A percentile compares a stretch with the other conserved stretches of the same genome.
These are phyloP conservation scores for Sorex fumeus DNA, from an alignment of 2,113 vertebrate species.

Conservation along the genomic window DNA sequence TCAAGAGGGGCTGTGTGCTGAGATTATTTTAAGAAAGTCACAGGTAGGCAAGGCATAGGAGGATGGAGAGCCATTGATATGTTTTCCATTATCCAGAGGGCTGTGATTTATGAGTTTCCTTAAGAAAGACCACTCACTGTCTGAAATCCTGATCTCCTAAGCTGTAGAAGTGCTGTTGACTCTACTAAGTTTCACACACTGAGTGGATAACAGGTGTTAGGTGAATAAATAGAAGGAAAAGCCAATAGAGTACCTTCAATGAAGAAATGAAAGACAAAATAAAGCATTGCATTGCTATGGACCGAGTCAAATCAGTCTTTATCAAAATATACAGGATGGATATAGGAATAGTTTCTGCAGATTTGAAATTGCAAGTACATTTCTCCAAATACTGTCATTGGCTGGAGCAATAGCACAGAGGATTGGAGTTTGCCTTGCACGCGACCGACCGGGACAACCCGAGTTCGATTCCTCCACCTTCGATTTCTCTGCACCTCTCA, in stretches of 20 bases:
- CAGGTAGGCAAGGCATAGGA: not conserved
- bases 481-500: too few species aligned
- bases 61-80: not conserved
- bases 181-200: not conserved
- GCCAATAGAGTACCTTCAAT: not conserved
- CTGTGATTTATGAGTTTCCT: too few species aligned
- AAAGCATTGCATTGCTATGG: not conserved
- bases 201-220: not conserved
- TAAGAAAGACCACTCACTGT: not conserved
- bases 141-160: not conserved
- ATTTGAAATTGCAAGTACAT: not conserved
- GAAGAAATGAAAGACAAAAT: not conserved
- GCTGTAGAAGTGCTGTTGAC: too few species aligned
- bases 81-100: not conserved
- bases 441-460: too few species aligned
- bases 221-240: not conserved
- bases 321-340: not conserved
- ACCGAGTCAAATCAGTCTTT: not conserved
- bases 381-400: not conserved
- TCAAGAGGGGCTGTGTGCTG: not conserved
- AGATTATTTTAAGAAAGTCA: not conserved
- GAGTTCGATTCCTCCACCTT: too few species aligned
- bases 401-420: too few species aligned
- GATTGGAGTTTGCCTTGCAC: too few species aligned
- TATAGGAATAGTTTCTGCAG: not conserved